A percentile compares a stretch with the other conserved stretches of the same genome.
phyloP scores from a whole-genome alignment of 2,888 invertebrate genomes.

The Cantharis flavilabris region DNA sequence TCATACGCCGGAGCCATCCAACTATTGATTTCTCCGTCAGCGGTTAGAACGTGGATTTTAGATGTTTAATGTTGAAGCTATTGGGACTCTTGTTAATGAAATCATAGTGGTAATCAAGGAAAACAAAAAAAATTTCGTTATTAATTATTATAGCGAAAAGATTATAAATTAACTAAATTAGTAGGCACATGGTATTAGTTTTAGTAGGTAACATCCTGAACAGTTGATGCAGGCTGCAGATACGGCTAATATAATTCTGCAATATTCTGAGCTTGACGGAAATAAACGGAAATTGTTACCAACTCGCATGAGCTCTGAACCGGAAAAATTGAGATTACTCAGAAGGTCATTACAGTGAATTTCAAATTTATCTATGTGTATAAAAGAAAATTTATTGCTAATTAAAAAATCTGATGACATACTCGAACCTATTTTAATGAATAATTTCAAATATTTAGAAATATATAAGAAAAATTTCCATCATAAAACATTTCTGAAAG shows the following conservation, averaged over 20 bases:
- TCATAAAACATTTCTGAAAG: too few species aligned
- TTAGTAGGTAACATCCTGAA: background rate
- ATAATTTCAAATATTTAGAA: background rate
- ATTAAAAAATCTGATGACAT: background rate
- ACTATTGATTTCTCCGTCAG: slow-evolving; percentile 37
- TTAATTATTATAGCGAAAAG: background rate
- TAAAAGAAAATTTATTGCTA: background rate
- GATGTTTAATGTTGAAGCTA: slow-evolving; percentile 23
- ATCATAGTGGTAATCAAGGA: background rate
- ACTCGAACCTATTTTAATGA: background rate
- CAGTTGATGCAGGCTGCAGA: background rate
- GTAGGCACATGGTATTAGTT: slow-evolving; percentile 1
- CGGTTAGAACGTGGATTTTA: slow-evolving; percentile 28
- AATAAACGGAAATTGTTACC: slow-evolving; percentile 29
- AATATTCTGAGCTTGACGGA: slow-evolving; percentile 29
- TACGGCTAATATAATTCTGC: slow-evolving; percentile 21
- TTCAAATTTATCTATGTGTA: background rate
- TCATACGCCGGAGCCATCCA: slow-evolving; percentile 36
- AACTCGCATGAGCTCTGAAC: slow-evolving; percentile 22
- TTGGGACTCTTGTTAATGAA: slow-evolving; percentile 18
- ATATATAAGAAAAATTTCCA: background rate
- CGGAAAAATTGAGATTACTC: slow-evolving; percentile 5
- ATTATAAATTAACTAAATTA: background rate
- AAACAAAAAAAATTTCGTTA: background rate
- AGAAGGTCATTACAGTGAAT: background rate